Evolutionary conservation across 2,797 vertebrate genomes (phyloP), one percentile per base, ranked within the genome.

Genomic region (Girardinus metallicus): DNA sequence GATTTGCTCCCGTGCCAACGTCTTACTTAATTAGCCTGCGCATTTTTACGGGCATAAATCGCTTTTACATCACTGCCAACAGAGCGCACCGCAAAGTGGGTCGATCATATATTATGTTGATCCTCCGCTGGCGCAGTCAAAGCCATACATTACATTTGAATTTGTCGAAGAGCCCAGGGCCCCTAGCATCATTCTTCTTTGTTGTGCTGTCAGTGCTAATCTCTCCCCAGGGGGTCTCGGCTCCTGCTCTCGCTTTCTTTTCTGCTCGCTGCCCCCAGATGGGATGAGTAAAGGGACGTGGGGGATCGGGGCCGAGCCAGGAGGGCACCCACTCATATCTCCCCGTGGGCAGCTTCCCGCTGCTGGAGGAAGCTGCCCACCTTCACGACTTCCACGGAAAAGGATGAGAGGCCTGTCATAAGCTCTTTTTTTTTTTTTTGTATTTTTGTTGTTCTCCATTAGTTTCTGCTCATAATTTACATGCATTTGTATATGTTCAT

Each of bases 21-120:
- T 93, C 90, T 92, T 92, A 92, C 92, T 95, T 94, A 94, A 95
- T 95, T 94, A 95, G 91, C 95, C 91, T 84, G 91, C 92, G 90
- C 85, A 92, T 93, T 93, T 93, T 93, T 92, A 93, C 84, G 86
- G 91, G 87, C 91, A 94, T 94, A 94, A 94, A 94, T 93, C 87
- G 88, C 92, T 93, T 94, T 93, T 93, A 90, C 93, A 89, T 92
- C 90, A 89, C 87, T 93, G 93, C 90, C 94, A 95, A 36, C 80
- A 49, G 86, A 92, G 89, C 73, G 81, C 87, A 79, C 84, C 57
- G 88, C 91, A 92, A 93, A 95, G 92, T 93, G 94, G 94, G 94
- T 92, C 92, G 93, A 93, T 94, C 91, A 89, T 94, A 94, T 94
- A 93, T 94, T 91, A 92, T 87, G 93, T 85, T 93, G 93, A 95